Percentiles rank a stretch among this genome's conserved stretches.
phyloP scores from a whole-genome alignment of 2,888 invertebrate species.

The Polymixis flavicincta region DNA sequence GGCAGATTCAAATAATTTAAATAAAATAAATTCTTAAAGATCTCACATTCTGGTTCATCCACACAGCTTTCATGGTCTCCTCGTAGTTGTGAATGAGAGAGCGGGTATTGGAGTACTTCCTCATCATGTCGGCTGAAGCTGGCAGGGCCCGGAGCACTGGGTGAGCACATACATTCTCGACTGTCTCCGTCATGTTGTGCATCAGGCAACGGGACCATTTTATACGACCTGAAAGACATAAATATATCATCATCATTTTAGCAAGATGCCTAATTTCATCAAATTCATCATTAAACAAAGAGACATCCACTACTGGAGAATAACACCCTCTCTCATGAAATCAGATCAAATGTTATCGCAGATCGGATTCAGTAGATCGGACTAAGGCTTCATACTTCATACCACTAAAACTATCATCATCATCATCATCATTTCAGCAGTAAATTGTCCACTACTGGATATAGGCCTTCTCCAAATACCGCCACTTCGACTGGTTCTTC shows the following conservation, averaged over 20 bases:
- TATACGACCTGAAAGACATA: constrained; percentile 90
- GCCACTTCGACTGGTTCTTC: too few relatives aligned
- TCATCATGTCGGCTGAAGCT: constrained; percentile 93
- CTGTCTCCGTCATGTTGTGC: constrained; percentile 95
- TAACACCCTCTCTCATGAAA: background rate
- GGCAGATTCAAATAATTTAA: too few relatives aligned
- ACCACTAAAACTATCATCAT: too few relatives aligned
- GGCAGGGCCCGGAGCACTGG: constrained; percentile 93
- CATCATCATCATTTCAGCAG: too few relatives aligned
- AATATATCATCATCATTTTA: background rate
- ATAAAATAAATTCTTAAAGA: background rate
- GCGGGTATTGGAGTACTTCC: constrained; percentile 94
- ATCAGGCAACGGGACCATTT: constrained; percentile 96
- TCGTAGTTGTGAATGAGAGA: constrained; percentile 94
- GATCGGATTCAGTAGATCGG: background rate
- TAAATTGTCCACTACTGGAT: too few relatives aligned
- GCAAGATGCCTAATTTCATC: background rate
- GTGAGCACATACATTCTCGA: constrained; percentile 94
- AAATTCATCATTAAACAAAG: background rate
- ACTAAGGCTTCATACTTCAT: too few relatives aligned
- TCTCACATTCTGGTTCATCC: constrained; percentile 96
- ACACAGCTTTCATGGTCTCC: constrained; percentile 94
- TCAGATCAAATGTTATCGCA: background rate
- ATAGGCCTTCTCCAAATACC: too few relatives aligned
- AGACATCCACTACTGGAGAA: background rate